These are phyloP conservation scores for Schlechtendalia chinensis DNA, from an alignment of 1,140 invertebrate genomes.

Conservation along the genomic window DNA sequence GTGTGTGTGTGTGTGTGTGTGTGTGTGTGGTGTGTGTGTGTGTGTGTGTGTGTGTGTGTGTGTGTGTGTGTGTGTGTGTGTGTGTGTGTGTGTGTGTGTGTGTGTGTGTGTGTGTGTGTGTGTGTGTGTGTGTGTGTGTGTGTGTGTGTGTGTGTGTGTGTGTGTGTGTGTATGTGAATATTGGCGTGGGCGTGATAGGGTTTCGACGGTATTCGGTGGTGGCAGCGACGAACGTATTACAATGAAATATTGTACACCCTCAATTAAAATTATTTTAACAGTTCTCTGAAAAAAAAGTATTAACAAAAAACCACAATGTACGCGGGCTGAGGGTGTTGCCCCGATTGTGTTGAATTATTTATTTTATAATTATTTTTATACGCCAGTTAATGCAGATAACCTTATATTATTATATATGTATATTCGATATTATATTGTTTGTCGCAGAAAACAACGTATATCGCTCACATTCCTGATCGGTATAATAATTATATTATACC, in stretches of 20 bases:
- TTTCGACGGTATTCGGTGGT: not conserved
- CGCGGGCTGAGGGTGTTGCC: not conserved
- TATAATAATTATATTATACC: too few relatives aligned
- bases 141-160: too few relatives aligned
- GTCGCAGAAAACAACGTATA: not conserved
- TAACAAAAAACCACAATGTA: not conserved
- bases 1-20: too few relatives aligned
- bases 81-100: too few relatives aligned
- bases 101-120: too few relatives aligned
- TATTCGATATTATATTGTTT: not conserved
- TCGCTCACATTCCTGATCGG: not conserved
- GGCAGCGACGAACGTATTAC: too few relatives aligned
- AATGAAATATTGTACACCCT: not conserved
- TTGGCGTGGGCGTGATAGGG: constrained; percentile 17
- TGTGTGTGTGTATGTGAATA: not conserved
- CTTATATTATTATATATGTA: not conserved
- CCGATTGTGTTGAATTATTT: not conserved
- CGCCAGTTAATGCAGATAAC: not conserved
- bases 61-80: too few relatives aligned
- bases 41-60: too few relatives aligned
- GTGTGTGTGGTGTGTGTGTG: too few relatives aligned
- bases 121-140: too few relatives aligned
- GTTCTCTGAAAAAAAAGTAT: not conserved
- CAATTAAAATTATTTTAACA: constrained; percentile 16
- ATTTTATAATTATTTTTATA: not conserved